Conservation (phyloP, 2,113 vertebrate species). For the Romanogobio albipinnatus region DNA sequence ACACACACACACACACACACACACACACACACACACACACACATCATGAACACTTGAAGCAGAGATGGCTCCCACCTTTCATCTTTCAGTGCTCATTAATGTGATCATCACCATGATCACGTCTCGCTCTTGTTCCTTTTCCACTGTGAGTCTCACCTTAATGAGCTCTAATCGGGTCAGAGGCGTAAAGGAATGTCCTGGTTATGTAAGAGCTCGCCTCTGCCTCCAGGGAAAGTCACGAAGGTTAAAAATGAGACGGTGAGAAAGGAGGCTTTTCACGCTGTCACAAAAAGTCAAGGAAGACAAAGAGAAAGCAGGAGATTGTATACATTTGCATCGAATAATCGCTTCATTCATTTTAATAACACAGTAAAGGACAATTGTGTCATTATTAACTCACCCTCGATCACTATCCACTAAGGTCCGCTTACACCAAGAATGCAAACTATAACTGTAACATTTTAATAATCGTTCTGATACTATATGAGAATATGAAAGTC, state of each 20-base stretch:
- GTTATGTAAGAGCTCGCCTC: conserved; percentile 65
- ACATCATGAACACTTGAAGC: not conserved
- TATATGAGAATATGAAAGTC: too few relatives aligned
- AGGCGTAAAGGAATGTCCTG: conserved; percentile 69
- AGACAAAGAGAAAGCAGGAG: not conserved
- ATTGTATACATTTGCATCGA: not conserved
- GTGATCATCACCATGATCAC: conserved; percentile 27
- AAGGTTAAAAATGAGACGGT: conserved; percentile 56
- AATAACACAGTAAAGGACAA: not conserved
- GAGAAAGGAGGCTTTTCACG: conserved; percentile 32
- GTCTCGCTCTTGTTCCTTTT: conserved; percentile 12
- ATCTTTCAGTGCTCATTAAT: conserved; percentile 16
- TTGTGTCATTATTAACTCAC: too few relatives aligned
- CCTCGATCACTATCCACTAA: too few relatives aligned
- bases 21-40: not conserved
- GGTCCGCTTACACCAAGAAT: too few relatives aligned
- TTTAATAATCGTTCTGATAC: too few relatives aligned
- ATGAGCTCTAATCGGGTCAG: conserved; percentile 64
- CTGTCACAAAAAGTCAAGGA: not conserved
- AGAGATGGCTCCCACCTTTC: not conserved
- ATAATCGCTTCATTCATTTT: not conserved
- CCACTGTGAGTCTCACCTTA: conserved; percentile 40
- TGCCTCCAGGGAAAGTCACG: conserved; percentile 53
- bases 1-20: not conserved
- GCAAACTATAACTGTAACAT: too few relatives aligned